Conservation (phyloP, 2,113 vertebrate genomes). For the Psephotus haematonotus region DNA sequence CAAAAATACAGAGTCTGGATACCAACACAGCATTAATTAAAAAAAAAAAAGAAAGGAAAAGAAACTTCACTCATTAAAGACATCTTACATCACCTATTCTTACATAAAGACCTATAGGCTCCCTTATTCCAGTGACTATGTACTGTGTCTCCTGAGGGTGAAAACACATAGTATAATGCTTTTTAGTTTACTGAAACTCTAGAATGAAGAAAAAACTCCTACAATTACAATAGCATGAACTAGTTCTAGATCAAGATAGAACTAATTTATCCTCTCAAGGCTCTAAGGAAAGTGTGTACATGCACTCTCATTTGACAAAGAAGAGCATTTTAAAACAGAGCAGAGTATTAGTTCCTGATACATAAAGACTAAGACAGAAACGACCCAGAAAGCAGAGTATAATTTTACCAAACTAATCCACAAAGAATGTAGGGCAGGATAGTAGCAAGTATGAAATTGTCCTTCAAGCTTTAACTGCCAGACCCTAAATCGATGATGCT, state of each 20-base stretch:
- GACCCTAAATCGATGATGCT: not conserved
- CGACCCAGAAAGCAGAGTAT: not conserved
- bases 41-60: not conserved
- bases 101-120: not conserved
- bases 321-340: not conserved
- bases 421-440: constrained; percentile 2
- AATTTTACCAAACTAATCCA: constrained; percentile 34
- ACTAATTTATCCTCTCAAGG: not conserved
- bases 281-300: not conserved
- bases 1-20: not conserved
- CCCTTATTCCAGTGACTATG: not conserved
- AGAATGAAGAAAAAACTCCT: not conserved
- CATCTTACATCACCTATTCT: not conserved
- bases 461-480: constrained; percentile 9
- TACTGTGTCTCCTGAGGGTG: not conserved
- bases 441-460: constrained; percentile 11
- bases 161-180: not conserved
- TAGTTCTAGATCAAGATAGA: not conserved
- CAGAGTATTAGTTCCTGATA: not conserved
- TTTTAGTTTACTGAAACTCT: not conserved
- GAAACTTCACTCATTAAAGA: not conserved
- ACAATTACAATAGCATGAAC: not conserved
- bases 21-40: not conserved
- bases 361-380: not conserved
- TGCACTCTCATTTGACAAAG: not conserved